These are phyloP conservation scores for Redunca redunca DNA, from an alignment of 2,113 vertebrate species.

Conservation along the genomic window DNA sequence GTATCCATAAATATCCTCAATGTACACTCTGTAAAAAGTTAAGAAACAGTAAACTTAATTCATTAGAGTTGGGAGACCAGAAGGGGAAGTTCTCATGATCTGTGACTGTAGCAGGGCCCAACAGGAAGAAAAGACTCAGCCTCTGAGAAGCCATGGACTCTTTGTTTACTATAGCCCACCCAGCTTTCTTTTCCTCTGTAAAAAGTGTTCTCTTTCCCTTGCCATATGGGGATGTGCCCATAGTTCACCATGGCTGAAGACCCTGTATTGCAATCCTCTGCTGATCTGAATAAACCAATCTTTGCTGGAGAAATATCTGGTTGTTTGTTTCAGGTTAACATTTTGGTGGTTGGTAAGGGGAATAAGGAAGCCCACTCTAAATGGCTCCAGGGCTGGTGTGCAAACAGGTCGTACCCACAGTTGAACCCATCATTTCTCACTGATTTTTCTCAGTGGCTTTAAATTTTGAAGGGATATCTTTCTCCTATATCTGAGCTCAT, in stretches of 20 bases:
- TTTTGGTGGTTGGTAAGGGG: neutral
- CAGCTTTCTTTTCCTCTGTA: neutral
- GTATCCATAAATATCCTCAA: neutral
- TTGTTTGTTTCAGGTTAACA: neutral
- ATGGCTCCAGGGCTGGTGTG: neutral
- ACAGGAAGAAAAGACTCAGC: neutral
- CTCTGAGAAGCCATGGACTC: neutral
- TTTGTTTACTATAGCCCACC: neutral
- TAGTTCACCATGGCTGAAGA: neutral
- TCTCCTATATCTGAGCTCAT: neutral
- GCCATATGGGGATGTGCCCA: neutral
- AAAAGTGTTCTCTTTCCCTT: neutral
- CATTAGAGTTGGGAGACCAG: neutral
- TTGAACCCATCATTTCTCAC: neutral
- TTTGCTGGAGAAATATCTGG: neutral
- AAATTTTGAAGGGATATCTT: neutral
- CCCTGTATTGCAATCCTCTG: neutral
- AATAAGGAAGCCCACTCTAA: neutral
- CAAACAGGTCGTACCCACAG: neutral
- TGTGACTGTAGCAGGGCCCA: neutral
- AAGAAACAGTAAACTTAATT: neutral
- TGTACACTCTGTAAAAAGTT: neutral
- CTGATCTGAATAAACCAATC: neutral
- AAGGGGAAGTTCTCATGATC: neutral
- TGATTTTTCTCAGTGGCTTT: neutral